Base-by-base conservation (phyloP, 2,113 vertebrate genomes). In the Solea solea region DNA sequence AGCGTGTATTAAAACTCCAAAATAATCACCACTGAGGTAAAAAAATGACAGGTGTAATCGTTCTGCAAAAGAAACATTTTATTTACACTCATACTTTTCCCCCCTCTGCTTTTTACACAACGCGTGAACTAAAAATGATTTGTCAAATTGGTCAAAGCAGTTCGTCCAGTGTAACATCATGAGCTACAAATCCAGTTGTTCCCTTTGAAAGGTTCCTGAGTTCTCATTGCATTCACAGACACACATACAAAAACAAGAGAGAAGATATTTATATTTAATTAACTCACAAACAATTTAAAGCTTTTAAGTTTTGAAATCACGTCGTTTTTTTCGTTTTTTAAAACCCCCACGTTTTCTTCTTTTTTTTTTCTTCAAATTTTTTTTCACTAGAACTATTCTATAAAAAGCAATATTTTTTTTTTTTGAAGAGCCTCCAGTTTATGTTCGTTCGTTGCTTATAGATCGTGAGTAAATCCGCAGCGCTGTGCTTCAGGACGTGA, bases 181-280 rank as follows among this genome's bases (percentile, higher is more conserved):
- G 63, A 73, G 52, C 64, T 65, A 21, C 78, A 27, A 82, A 15
- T 78, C 74, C 76, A 60, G 34, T 68, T 49, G 11, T 66, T 69
- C 44, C 53, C 74, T 64, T 63, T 77, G 70, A 86, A 84, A 72
- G 69, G 73, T 88, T 82, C 87, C 80, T 81, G 84, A 86, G 77
- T 72, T 87, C 46, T 78, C 48, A 75, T 67, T 89, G 88, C 86
- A 91, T 92, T 85, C 87, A 92, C 88, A 92, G 85, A 89, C 87
- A 91, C 82, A 78, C 87, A 88, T 79, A 88, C 82, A 87, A 86
- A 90, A 86, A 91, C 81, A 70, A 70, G 84, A 81, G 84, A 9
- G 86, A 82, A 0, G 66, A 91, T 93, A 93, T 93, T 91, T 93
- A 93, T 94, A 93, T 90, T 87, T 94, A 90, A 83, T 83, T 84